A percentile compares a stretch with the other conserved stretches of the same genome.
Evolutionary conservation across 2,113 vertebrate species (phyloP).

Genomic region (Phalacrocorax pelagicus): DNA sequence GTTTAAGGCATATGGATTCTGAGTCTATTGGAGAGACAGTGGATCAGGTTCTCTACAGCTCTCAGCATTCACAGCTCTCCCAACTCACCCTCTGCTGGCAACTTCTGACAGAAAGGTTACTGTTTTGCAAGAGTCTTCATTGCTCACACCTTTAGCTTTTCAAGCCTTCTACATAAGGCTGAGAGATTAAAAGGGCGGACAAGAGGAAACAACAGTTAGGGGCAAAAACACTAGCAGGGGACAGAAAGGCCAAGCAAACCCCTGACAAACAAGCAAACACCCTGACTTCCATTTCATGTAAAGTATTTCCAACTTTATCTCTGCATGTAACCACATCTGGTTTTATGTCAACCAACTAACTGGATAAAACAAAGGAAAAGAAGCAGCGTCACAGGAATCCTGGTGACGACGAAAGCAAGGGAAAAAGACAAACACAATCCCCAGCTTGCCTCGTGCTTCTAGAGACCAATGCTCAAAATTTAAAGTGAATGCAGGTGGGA

Average conservation of each 20-base stretch:
- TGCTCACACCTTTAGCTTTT: neutral
- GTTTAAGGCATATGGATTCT: neutral
- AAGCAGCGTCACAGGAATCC: neutral
- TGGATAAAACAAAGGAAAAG: neutral
- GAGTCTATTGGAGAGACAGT: accelerated
- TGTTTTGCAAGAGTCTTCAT: neutral
- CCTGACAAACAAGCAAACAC: neutral
- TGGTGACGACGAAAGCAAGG: neutral
- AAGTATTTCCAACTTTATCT: neutral
- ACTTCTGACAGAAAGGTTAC: neutral
- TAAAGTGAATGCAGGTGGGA: neutral
- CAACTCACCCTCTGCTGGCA: neutral
- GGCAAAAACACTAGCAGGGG: neutral
- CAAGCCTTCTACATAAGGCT: neutral
- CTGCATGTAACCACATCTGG: neutral
- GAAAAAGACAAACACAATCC: neutral
- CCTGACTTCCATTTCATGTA: neutral
- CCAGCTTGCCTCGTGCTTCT: neutral
- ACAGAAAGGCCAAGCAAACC: neutral
- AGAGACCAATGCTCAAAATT: neutral
- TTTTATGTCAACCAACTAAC: neutral
- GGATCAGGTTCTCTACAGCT: neutral
- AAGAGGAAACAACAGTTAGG: neutral
- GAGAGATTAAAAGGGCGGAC: neutral
- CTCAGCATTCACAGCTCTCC: neutral